phyloP scores from a whole-genome alignment of 2,113 vertebrate genomes.

The Uria aalge region DNA sequence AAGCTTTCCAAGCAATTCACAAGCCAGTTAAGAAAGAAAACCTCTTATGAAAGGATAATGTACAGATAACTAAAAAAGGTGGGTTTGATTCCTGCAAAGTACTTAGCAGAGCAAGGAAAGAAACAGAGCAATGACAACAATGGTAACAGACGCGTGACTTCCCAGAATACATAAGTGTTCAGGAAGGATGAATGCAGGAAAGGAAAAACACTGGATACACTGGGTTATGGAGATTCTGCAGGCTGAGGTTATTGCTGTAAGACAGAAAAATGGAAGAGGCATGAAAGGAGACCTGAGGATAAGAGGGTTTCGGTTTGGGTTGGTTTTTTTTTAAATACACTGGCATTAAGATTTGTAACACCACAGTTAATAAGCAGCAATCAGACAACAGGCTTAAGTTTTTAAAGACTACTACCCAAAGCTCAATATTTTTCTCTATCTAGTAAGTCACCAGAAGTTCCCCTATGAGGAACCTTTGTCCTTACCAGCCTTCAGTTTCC shows the following conservation, averaged over 20 bases:
- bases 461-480: background rate
- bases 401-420: background rate
- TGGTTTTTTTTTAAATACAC: background rate
- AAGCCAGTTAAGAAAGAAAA: background rate
- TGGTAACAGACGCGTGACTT: background rate
- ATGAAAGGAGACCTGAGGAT: background rate
- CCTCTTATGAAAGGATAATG: background rate
- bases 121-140: background rate
- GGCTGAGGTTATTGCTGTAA: background rate
- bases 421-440: background rate
- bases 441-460: background rate
- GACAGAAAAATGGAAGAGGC: background rate
- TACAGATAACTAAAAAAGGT: background rate
- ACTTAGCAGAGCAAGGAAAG: background rate
- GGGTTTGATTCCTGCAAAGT: background rate
- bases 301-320: background rate
- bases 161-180: background rate
- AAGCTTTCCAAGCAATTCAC: slow-evolving; percentile 38
- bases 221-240: background rate
- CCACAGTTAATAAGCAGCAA: background rate
- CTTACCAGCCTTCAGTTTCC: slow-evolving; percentile 88
- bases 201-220: background rate
- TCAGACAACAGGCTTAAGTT: background rate
- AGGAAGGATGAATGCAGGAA: background rate
- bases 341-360: background rate